Base-by-base conservation (phyloP, 2,888 invertebrate species). In the Eudemis profundana region DNA sequence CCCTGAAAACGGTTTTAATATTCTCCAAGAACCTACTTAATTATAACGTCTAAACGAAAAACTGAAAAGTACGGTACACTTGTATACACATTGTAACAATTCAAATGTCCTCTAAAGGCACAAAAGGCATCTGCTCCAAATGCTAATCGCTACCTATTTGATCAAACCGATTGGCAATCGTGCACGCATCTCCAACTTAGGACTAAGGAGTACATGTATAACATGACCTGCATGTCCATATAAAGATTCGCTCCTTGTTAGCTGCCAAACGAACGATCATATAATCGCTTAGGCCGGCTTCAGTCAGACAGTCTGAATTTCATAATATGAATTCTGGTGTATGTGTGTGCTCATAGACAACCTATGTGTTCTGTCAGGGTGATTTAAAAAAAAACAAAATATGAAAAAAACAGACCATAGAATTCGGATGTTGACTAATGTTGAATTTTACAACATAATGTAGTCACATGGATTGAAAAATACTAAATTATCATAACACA, bases 51-150 rank as follows among this genome's bases (percentile, higher is more conserved):
- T n/a, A n/a, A n/a, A n/a, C n/a, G 8, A 8, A 33, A 33, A 27
- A 42, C 42, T 8, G 56, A 19, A 42, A 51, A 51, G 33, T 2
- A 49, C 12, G 12, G 19, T 15, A 51, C 51, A 61, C 44, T 33
- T 51, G 61, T 44, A 33, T 51, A 61, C 42, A 51, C 44, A 50
- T 23, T n/a, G 0, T 19, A 42, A 5, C 42, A 19, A n/a, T 8
- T 46, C 1, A 12, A 12, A 0, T 42, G 60, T 42, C 15, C 29
- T 50, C 49, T 29, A 50, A 61, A 61, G 40, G 10, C 29, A 29
- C 40, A 40, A 29, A 27, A 40, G 42, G 42, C 42, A 27, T 19
- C 21, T 56, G 56, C 42, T 44, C 56, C 17, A 56, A 56, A 54
- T 54, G 51, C 33, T 51, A 33, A 51, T 36, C n/a, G 36, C 17